Evolutionary conservation across 2,888 invertebrate species (phyloP).

Genomic region (Nomada hirtipes): DNA sequence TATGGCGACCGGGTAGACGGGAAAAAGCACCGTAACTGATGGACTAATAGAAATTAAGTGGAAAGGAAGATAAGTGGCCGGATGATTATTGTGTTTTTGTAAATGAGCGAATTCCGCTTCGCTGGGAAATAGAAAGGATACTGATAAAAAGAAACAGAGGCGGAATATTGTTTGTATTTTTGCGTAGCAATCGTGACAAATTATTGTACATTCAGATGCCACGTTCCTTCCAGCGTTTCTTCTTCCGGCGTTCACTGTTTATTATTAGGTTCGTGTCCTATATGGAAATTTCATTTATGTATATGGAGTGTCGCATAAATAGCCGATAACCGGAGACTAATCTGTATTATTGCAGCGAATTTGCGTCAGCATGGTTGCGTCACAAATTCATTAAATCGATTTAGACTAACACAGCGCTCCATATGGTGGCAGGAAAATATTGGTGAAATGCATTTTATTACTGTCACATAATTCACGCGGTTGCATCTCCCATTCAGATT

Average conservation of each 20-base stretch:
- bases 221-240: too few species aligned
- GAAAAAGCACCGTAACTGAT: background rate
- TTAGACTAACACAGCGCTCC: background rate
- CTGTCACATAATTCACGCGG: background rate
- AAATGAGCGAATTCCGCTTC: background rate
- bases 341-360: background rate
- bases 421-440: background rate
- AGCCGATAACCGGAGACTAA: background rate
- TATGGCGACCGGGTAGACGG: conserved; percentile 9
- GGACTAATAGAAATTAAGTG: background rate
- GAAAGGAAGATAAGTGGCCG: background rate
- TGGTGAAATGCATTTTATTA: background rate
- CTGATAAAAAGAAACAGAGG: too few species aligned
- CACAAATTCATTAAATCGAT: conserved; percentile 14
- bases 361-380: background rate
- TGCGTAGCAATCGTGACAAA: too few species aligned
- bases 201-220: too few species aligned
- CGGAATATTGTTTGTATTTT: too few species aligned
- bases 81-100: background rate
- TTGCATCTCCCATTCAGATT: background rate
- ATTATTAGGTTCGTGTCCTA: too few species aligned
- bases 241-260: too few species aligned
- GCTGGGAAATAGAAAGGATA: too few species aligned
- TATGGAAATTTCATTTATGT: too few species aligned
- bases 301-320: background rate